These are phyloP conservation scores for Epinotia bilunana DNA, from an alignment of 2,888 invertebrate species.

Conservation along the genomic window DNA sequence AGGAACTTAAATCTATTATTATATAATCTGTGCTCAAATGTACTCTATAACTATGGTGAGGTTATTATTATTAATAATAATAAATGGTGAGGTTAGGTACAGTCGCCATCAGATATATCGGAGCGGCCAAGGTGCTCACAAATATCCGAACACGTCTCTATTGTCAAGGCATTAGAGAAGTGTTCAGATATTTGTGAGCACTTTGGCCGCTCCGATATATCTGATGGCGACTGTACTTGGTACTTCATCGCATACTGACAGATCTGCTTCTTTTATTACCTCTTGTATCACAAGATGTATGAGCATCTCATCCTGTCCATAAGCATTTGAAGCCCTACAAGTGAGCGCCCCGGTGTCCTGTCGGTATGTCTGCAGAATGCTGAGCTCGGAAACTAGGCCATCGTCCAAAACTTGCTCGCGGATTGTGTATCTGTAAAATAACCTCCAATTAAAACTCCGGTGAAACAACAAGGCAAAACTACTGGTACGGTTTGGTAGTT, in stretches of 20 bases:
- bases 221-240: no score
- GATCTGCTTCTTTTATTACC: conserved; percentile 75
- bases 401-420: conserved; percentile 91
- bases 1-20: no score
- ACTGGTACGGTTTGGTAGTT: conserved; percentile 19
- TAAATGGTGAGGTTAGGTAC: no score
- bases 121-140: no score
- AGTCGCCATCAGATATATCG: no score
- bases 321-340: conserved; percentile 94
- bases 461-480: conserved; percentile 27
- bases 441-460: conserved; percentile 33
- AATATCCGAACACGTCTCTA: no score
- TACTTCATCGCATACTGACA: background rate
- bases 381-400: conserved; percentile 93
- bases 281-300: conserved; percentile 95
- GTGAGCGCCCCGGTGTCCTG: conserved; percentile 95
- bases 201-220: no score
- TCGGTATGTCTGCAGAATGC: conserved; percentile 92
- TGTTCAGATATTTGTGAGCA: no score
- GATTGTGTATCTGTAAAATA: conserved; percentile 85
- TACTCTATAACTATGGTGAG: no score
- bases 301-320: conserved; percentile 95
- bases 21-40: no score
- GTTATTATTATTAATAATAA: no score
- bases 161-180: no score